phyloP scores from a whole-genome alignment of 2,888 invertebrate species.

The Bugulina stolonifera region DNA sequence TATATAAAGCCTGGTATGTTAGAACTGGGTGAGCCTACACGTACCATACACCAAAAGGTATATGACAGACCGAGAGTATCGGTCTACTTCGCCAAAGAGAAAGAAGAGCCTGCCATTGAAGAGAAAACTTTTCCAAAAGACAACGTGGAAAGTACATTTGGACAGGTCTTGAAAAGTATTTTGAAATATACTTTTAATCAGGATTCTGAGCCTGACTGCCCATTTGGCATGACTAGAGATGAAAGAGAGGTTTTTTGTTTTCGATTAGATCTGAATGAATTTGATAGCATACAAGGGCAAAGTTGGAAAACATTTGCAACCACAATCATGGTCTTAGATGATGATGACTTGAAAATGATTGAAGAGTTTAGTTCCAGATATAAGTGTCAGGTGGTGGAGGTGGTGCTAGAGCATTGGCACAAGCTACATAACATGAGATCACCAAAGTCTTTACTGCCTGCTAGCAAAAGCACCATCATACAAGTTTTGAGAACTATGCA shows the following conservation, averaged over 20 bases:
- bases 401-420: constrained; percentile 20
- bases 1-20: constrained; percentile 10
- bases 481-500: neutral
- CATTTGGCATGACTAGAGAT: neutral
- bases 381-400: constrained; percentile 22
- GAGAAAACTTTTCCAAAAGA: neutral
- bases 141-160: constrained; percentile 21
- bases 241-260: constrained; percentile 13
- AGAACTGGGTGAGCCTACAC: neutral
- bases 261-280: neutral
- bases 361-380: constrained; percentile 8
- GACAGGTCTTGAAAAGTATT: neutral
- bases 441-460: neutral
- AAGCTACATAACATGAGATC: constrained; percentile 15
- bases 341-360: constrained; percentile 19
- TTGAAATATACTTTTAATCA: neutral
- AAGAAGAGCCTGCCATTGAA: neutral
- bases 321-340: neutral
- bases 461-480: neutral
- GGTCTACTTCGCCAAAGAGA: neutral
- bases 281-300: neutral
- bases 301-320: constrained; percentile 10
- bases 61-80: constrained; percentile 3
- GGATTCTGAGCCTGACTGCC: neutral
- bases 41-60: neutral